Conservation (phyloP, 2,888 invertebrate genomes). For the Drepanosiphum platanoidis region DNA sequence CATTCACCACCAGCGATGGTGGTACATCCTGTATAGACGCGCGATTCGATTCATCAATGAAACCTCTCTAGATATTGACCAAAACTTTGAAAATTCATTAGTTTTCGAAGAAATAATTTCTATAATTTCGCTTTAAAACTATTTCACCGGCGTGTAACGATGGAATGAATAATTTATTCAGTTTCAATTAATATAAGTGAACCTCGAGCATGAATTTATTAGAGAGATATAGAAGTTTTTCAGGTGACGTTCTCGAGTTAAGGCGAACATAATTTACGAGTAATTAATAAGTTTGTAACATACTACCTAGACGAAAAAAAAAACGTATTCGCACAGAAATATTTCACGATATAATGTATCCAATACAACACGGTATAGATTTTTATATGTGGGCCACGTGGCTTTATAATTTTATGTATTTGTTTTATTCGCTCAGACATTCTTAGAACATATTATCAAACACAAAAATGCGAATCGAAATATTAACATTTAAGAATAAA, state of each 20-base stretch:
- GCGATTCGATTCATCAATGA: background rate
- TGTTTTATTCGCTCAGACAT: no score
- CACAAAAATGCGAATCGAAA: no score
- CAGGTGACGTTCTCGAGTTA: background rate
- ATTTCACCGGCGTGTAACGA: no score
- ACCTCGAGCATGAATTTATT: background rate
- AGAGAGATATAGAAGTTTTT: background rate
- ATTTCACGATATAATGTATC: background rate
- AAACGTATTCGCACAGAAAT: background rate
- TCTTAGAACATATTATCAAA: no score
- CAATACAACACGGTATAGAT: no score
- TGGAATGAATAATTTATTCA: background rate
- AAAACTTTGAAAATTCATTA: background rate
- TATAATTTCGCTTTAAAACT: background rate
- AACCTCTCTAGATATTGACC: background rate
- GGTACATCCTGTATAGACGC: no score
- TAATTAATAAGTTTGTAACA: background rate
- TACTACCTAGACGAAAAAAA: background rate
- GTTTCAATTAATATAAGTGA: background rate
- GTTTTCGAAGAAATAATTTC: background rate
- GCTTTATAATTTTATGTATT: no score
- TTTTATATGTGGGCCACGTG: no score
- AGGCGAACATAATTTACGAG: background rate
- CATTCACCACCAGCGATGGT: no score
- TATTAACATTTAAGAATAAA: no score